Percentiles rank a stretch among this genome's conserved stretches.
phyloP scores from a whole-genome alignment of 2,888 invertebrate genomes.

The Cecidostiba fungosa region DNA sequence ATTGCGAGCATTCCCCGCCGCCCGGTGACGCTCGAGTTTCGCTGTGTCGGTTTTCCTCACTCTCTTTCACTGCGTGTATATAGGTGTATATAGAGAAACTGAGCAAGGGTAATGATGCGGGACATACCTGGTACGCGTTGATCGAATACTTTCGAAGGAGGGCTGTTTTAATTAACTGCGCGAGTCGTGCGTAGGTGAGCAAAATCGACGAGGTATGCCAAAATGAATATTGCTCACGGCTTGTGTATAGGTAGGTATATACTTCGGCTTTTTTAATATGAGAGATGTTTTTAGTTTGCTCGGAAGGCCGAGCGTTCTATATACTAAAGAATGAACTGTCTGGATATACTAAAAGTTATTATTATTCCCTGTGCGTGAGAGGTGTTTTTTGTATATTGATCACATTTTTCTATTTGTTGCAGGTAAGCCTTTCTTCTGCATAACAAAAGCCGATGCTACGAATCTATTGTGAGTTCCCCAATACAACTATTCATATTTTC shows the following conservation, averaged over 20 bases:
- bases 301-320: not conserved
- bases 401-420: not conserved
- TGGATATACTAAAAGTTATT: too few species aligned
- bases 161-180: constrained; percentile 23
- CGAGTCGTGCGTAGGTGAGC: not conserved
- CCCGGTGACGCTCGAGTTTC: constrained; percentile 48
- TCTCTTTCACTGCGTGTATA: not conserved
- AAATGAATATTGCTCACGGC: not conserved
- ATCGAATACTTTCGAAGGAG: constrained; percentile 48
- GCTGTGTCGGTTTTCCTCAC: constrained; percentile 22
- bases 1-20: constrained; percentile 66
- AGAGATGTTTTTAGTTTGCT: not conserved
- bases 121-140: constrained; percentile 33
- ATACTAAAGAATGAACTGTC: not conserved
- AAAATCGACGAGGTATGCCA: not conserved
- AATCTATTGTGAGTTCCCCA: too few species aligned
- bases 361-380: too few species aligned
- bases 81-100: not conserved
- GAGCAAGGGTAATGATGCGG: constrained; percentile 25
- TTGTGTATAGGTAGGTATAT: not conserved
- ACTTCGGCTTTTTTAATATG: not conserved
- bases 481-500: too few species aligned
- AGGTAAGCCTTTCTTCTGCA: not conserved
- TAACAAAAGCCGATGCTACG: not conserved
- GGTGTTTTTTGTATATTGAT: not conserved